Conservation (phyloP, 92 coral and sea anemone species). For the Palythoa grandiflora region DNA sequence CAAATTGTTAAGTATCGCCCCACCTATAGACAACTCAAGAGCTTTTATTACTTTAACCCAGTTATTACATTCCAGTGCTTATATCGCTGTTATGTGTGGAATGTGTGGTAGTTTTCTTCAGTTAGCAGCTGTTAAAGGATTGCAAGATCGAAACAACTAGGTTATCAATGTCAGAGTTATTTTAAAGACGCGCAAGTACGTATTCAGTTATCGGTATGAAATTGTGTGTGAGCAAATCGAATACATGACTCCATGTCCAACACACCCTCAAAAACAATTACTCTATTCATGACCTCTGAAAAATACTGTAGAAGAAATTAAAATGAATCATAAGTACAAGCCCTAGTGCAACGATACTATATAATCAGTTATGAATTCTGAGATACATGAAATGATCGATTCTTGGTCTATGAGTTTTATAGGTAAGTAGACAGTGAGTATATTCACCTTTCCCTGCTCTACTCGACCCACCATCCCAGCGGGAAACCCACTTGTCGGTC, state of each 20-base stretch:
- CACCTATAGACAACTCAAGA: slow-evolving; percentile 17
- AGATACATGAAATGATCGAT: not conserved
- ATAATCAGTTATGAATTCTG: not conserved
- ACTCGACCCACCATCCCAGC: slow-evolving; percentile 32
- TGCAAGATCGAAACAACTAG: not conserved
- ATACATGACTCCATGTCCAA: not conserved
- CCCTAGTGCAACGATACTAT: not conserved
- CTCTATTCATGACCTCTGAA: not conserved
- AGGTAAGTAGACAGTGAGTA: not conserved
- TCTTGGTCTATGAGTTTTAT: not conserved
- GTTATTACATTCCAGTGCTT: slow-evolving; percentile 6
- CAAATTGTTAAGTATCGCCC: slow-evolving; percentile 37
- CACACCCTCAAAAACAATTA: slow-evolving; percentile 2
- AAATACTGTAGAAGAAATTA: slow-evolving; percentile 16
- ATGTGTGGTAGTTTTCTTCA: not conserved
- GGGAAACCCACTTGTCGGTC: slow-evolving; percentile 34
- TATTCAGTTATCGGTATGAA: slow-evolving; percentile 15
- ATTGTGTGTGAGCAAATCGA: not conserved
- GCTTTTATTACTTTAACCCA: slow-evolving; percentile 24
- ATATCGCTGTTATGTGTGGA: slow-evolving; percentile 16
- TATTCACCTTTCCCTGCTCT: not conserved
- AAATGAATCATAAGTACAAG: not conserved
- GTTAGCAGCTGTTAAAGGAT: slow-evolving; percentile 12
- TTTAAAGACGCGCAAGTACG: not conserved
- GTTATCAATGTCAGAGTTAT: not conserved